These are phyloP conservation scores for Apis cerana DNA, from an alignment of 1,140 invertebrate genomes.

Conservation along the genomic window DNA sequence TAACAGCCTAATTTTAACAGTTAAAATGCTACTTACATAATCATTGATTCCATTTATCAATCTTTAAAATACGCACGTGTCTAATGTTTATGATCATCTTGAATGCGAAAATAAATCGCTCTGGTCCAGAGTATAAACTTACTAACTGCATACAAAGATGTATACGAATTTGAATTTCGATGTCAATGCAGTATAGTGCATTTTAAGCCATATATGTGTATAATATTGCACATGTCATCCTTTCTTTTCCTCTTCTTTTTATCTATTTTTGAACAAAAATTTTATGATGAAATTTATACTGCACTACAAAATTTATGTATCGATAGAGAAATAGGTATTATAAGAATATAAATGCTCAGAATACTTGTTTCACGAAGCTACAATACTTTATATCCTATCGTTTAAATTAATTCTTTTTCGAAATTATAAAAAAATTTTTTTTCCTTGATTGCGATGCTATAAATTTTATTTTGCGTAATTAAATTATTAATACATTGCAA, in stretches of 20 bases:
- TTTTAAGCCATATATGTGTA: conserved; percentile 25
- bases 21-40: neutral
- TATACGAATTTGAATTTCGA: conserved; percentile 60
- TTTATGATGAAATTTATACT: neutral
- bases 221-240: conserved; percentile 22
- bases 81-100: conserved; percentile 18
- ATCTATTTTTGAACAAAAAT: neutral
- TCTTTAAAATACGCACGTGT: conserved; percentile 14
- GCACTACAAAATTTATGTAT: neutral
- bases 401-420: no score
- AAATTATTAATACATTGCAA: neutral
- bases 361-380: conserved; percentile 32
- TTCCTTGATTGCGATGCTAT: no score
- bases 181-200: conserved; percentile 24
- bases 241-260: conserved; percentile 20
- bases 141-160: conserved; percentile 35
- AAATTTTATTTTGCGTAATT: neutral
- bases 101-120: conserved; percentile 10
- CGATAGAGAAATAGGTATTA: neutral
- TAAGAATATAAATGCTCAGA: conserved; percentile 1
- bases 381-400: neutral
- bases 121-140: neutral
- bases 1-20: neutral
- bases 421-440: neutral
- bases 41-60: neutral